phyloP scores from a whole-genome alignment of 2,797 vertebrate genomes.

The Amblyopsis hoosieri region DNA sequence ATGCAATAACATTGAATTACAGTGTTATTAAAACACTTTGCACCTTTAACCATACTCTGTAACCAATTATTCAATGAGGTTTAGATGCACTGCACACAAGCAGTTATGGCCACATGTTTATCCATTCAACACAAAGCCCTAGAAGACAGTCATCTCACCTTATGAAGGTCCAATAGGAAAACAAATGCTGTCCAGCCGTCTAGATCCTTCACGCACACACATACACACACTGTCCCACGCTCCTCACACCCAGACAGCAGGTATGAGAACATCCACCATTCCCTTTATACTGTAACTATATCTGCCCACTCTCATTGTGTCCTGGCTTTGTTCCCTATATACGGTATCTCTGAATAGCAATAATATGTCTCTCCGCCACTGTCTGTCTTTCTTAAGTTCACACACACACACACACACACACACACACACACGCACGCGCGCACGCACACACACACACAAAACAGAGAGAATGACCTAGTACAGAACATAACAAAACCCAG shows the following conservation, averaged over 20 bases:
- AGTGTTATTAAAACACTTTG: neutral
- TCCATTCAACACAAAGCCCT: neutral
- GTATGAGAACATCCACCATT: constrained; percentile 16
- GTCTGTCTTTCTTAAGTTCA: neutral
- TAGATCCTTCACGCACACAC: constrained; percentile 31
- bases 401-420: constrained; percentile 7
- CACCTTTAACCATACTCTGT: neutral
- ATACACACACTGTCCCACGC: constrained; percentile 17
- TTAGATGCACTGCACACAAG: too few species aligned
- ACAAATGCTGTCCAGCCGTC: neutral
- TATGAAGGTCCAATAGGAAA: constrained; percentile 32
- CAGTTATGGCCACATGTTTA: neutral
- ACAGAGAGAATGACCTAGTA: constrained; percentile 61
- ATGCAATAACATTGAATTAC: neutral
- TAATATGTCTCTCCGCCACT: neutral
- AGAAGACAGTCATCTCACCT: constrained; percentile 49
- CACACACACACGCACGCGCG: constrained; percentile 16
- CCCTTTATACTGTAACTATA: constrained; percentile 60
- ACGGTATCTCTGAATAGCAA: constrained; percentile 29
- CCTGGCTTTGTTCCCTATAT: constrained; percentile 39
- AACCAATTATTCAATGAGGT: too few species aligned
- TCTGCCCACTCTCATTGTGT: constrained; percentile 42
- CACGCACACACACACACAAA: constrained; percentile 17
- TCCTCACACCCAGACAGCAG: constrained; percentile 21
- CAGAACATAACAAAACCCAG: constrained; percentile 40